These are phyloP conservation scores for Hypomesus transpacificus DNA, from an alignment of 2,113 vertebrate species.

Conservation along the genomic window DNA sequence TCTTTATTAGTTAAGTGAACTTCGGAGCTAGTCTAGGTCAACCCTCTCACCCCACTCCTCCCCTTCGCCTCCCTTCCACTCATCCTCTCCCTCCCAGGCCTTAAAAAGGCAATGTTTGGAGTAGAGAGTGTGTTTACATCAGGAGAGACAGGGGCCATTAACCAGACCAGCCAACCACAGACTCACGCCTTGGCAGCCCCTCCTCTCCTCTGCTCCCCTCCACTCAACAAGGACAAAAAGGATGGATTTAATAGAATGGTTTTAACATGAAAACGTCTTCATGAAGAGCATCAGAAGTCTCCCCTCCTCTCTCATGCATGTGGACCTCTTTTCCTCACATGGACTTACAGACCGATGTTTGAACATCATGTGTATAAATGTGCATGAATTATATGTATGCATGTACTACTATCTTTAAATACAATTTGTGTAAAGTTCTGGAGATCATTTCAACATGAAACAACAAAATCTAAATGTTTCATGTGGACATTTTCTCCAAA, in stretches of 20 bases:
- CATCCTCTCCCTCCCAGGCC: conserved; percentile 40
- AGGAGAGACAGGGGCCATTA: conserved; percentile 50
- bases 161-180: conserved; percentile 44
- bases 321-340: conserved; percentile 17
- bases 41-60: conserved; percentile 1
- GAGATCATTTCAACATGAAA: too few species aligned
- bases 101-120: conserved; percentile 79
- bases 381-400: too few species aligned
- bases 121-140: conserved; percentile 65
- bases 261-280: too few species aligned
- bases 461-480: too few species aligned
- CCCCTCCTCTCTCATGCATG: neutral
- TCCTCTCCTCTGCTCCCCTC: neutral
- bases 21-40: conserved; percentile 14
- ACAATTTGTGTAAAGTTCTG: too few species aligned
- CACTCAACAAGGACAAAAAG: too few species aligned
- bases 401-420: too few species aligned
- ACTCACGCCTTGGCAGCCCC: conserved; percentile 32
- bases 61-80: neutral
- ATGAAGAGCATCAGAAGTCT: too few species aligned
- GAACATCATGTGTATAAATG: too few species aligned
- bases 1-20: conserved; percentile 27
- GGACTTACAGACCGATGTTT: neutral
- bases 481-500: too few species aligned
- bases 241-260: too few species aligned